These are phyloP conservation scores for Orchestes rusci DNA, from an alignment of 2,888 invertebrate genomes.

Conservation along the genomic window DNA sequence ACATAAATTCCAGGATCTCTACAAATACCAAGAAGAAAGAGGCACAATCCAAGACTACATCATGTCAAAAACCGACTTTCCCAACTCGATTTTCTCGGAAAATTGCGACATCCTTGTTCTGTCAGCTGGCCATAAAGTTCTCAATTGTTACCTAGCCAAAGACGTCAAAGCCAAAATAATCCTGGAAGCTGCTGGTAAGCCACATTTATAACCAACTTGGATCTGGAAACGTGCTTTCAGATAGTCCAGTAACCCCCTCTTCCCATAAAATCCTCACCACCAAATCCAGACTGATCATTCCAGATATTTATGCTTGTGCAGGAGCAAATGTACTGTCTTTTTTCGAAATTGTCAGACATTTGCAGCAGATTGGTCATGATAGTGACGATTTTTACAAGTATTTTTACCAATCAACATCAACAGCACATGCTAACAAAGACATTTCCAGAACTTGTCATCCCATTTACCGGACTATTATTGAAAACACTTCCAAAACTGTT, in stretches of 20 bases:
- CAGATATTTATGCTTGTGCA: slow-evolving; percentile 38
- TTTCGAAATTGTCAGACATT: slow-evolving; percentile 36
- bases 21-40: slow-evolving; percentile 30
- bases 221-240: slow-evolving; percentile 11
- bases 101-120: slow-evolving; percentile 39
- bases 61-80: slow-evolving; percentile 28
- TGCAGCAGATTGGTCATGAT: slow-evolving; percentile 23
- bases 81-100: slow-evolving; percentile 33
- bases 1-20: slow-evolving; percentile 32
- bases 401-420: slow-evolving; percentile 5
- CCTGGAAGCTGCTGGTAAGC: slow-evolving; percentile 35
- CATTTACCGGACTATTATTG: not conserved
- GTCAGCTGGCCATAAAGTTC: slow-evolving; percentile 36
- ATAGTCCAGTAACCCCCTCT: slow-evolving; percentile 37
- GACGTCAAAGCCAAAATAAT: slow-evolving; percentile 39
- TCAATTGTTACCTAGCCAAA: slow-evolving; percentile 37
- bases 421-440: not conserved
- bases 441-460: not conserved
- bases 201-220: not conserved
- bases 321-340: slow-evolving; percentile 37
- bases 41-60: slow-evolving; percentile 32
- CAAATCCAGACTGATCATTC: slow-evolving; percentile 36
- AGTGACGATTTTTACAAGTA: slow-evolving; percentile 8
- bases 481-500: not conserved
- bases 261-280: slow-evolving; percentile 37